Conservation (phyloP, 2,797 vertebrate genomes). For the Hippopotamyrus pictus region DNA sequence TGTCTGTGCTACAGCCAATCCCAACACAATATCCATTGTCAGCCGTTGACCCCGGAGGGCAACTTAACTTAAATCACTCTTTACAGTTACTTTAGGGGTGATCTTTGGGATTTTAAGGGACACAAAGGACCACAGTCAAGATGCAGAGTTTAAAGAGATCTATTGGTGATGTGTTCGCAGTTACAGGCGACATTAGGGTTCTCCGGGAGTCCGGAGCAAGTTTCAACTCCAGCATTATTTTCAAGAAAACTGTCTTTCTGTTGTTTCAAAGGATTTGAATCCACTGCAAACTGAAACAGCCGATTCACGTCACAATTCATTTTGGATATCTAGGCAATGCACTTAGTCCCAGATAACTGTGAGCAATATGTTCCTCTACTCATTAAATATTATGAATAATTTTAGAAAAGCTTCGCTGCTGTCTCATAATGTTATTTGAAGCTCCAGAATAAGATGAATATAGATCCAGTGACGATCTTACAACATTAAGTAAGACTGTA, state of each 20-base stretch:
- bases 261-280: background rate
- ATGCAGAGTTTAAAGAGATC: background rate
- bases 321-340: background rate
- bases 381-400: background rate
- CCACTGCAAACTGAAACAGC: background rate
- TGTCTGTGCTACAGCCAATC: background rate
- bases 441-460: background rate
- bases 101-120: background rate
- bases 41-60: background rate
- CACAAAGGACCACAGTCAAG: constrained; percentile 9
- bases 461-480: background rate
- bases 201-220: background rate
- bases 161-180: background rate
- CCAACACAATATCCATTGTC: constrained; percentile 12
- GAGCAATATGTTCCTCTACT: background rate
- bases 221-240: background rate
- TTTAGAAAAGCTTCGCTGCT: background rate
- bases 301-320: background rate
- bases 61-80: constrained; percentile 13
- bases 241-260: background rate
- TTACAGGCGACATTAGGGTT: background rate
- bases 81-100: constrained; percentile 13
- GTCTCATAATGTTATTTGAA: background rate
- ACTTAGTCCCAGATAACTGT: background rate
- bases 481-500: background rate